Evolutionary conservation across 2,797 vertebrate species (phyloP).

Genomic region (Gambusia yucatana): DNA sequence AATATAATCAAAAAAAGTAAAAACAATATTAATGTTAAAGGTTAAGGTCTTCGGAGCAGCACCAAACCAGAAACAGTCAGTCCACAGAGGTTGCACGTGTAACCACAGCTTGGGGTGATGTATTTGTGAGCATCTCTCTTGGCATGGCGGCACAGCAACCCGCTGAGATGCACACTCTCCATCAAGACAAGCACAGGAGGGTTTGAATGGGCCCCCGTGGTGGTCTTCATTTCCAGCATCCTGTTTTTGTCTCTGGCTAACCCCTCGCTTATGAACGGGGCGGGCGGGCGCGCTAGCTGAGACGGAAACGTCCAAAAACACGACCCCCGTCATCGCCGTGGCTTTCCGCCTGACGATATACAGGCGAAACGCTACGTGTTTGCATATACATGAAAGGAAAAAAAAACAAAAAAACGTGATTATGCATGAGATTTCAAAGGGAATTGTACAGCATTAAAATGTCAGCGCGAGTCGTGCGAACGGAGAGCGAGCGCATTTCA

Average conservation of each 20-base stretch:
- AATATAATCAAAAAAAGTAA: not conserved
- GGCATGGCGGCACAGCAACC: slow-evolving; percentile 27
- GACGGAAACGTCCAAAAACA: slow-evolving; percentile 19
- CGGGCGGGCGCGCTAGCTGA: slow-evolving; percentile 7
- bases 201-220: slow-evolving; percentile 49
- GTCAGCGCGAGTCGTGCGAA: slow-evolving; percentile 44
- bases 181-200: slow-evolving; percentile 47
- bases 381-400: slow-evolving; percentile 37
- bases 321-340: slow-evolving; percentile 14
- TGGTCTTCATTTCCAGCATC: slow-evolving; percentile 25
- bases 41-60: not conserved
- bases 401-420: slow-evolving; percentile 32
- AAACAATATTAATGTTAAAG: not conserved
- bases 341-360: slow-evolving; percentile 24
- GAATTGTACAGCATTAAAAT: slow-evolving; percentile 32
- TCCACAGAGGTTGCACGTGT: slow-evolving; percentile 6
- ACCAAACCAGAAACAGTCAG: not conserved
- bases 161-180: slow-evolving; percentile 59
- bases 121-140: slow-evolving; percentile 23
- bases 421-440: slow-evolving; percentile 54
- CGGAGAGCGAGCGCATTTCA: slow-evolving; percentile 45
- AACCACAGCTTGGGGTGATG: slow-evolving; percentile 14
- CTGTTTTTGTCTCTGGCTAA: slow-evolving; percentile 35
- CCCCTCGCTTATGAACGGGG: slow-evolving; percentile 19
- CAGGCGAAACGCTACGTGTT: slow-evolving; percentile 18